Evolutionary conservation across 1,140 invertebrate genomes (phyloP).

Genomic region (Myzus persicae): DNA sequence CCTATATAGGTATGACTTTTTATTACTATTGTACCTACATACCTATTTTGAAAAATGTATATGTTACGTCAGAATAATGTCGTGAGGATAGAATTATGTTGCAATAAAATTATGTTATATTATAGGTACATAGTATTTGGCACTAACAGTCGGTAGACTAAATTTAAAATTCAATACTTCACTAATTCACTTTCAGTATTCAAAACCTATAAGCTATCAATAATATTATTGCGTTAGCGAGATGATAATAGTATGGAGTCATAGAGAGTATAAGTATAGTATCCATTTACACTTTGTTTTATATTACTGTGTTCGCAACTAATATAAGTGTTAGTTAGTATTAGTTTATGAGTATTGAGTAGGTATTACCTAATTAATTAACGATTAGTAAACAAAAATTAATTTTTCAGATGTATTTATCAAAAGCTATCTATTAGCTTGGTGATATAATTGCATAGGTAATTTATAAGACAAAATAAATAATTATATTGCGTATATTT

Average conservation of each 20-base stretch:
- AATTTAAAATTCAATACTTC: background rate
- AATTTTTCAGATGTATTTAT: background rate
- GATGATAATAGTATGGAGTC: no score
- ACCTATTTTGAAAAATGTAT: background rate
- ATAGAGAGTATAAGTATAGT: no score
- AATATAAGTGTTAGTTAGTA: no score
- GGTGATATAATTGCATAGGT: background rate
- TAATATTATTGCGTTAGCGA: background rate
- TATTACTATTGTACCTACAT: background rate
- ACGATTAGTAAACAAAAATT: background rate
- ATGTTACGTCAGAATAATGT: conserved; percentile 28
- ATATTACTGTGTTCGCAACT: background rate
- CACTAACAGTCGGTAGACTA: background rate
- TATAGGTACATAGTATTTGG: background rate
- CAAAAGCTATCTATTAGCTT: background rate
- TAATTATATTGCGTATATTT: background rate
- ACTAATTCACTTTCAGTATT: conserved; percentile 20
- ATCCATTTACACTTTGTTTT: background rate
- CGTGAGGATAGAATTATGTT: conserved; percentile 23
- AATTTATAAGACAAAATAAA: background rate
- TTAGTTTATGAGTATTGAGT: no score
- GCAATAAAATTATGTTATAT: background rate
- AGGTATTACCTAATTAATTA: no score
- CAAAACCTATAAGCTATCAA: background rate
- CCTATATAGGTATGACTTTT: background rate